Percentiles rank a stretch among this genome's conserved stretches.
phyloP scores from a whole-genome alignment of 2,797 vertebrate species.

The Monodelphis domestica region DNA sequence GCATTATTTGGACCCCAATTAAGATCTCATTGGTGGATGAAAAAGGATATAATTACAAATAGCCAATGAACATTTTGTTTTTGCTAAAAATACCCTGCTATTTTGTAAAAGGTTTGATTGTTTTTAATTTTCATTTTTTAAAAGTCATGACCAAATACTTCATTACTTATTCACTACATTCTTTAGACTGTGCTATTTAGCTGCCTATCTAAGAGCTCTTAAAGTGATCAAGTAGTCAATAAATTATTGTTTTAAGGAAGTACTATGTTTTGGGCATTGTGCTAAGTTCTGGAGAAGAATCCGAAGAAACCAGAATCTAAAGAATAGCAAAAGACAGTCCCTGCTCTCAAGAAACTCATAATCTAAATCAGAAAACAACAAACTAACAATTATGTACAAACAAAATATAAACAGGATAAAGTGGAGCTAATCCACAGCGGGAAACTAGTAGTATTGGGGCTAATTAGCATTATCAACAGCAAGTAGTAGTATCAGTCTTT shows the following conservation, averaged over 20 bases:
- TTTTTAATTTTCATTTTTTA: constrained; percentile 17
- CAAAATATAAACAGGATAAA: not conserved
- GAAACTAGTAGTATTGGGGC: not conserved
- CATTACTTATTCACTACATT: constrained; percentile 15
- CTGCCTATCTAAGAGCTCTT: not conserved
- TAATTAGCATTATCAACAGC: not conserved
- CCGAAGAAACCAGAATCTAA: too few species aligned
- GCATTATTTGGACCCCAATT: not conserved
- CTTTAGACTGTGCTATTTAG: not conserved
- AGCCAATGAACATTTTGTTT: not conserved
- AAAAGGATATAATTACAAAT: not conserved
- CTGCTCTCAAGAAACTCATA: not conserved
- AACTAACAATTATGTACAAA: not conserved
- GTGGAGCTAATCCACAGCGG: not conserved
- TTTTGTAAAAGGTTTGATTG: constrained; percentile 1
- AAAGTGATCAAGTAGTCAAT: not conserved
- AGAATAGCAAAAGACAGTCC: not conserved
- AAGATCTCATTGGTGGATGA: not conserved
- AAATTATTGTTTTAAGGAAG: not conserved
- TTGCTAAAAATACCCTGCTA: not conserved
- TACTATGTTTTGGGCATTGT: not conserved
- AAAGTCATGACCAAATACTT: not conserved
- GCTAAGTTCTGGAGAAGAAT: not conserved
- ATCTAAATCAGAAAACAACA: not conserved
- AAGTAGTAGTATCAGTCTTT: not conserved